These are phyloP conservation scores for Brienomyrus brachyistius DNA, from an alignment of 2,113 vertebrate genomes.

Conservation along the genomic window DNA sequence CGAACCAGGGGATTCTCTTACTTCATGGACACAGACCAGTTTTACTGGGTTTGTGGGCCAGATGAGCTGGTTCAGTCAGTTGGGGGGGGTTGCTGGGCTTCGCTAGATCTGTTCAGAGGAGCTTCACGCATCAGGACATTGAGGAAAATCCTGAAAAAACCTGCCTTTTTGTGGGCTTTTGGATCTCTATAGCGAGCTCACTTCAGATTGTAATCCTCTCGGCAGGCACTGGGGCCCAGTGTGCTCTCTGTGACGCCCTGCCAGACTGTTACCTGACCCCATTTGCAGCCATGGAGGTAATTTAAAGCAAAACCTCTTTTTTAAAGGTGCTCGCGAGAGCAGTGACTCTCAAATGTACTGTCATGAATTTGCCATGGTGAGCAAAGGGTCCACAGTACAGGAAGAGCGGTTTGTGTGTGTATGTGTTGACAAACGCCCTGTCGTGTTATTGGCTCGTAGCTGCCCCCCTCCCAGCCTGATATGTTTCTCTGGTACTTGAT, in stretches of 20 bases:
- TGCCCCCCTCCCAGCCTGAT: neutral
- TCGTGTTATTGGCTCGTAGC: neutral
- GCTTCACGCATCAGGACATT: neutral
- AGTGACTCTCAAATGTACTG: neutral
- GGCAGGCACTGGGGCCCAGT: neutral
- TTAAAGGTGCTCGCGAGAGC: neutral
- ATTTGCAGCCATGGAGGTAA: neutral
- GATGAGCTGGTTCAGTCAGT: neutral
- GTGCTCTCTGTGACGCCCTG: neutral
- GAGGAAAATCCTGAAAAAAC: neutral
- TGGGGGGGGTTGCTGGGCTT: neutral
- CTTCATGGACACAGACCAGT: neutral
- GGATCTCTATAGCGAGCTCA: neutral
- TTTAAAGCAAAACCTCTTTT: neutral
- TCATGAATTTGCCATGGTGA: neutral
- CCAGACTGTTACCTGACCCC: neutral
- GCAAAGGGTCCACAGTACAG: neutral
- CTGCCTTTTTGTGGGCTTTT: neutral
- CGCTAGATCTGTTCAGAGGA: neutral
- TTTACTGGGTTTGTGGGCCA: neutral
- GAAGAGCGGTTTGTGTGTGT: neutral
- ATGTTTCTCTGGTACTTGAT: neutral
- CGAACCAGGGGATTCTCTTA: neutral
- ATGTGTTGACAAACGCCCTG: neutral
- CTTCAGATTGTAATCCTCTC: neutral